Conservation (phyloP, 35 echinoderm and acorn worm species). For the Heliocidaris tuberculata region DNA sequence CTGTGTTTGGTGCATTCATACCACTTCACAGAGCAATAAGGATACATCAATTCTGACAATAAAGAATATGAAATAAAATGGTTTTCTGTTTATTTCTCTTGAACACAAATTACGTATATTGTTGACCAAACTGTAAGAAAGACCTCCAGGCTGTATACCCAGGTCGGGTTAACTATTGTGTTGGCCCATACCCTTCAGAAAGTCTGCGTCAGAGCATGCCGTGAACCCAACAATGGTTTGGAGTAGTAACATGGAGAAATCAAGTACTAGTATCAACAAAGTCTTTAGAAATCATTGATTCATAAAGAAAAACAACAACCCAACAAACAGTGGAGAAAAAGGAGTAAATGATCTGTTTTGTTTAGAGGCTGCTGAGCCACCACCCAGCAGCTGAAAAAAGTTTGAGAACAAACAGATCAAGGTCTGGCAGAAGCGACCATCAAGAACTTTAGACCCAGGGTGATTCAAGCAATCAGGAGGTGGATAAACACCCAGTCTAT, state of each 20-base stretch:
- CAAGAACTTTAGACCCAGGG: not conserved
- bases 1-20: not conserved
- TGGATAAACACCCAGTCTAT: not conserved
- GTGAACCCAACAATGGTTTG: not conserved
- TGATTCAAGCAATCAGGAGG: too few relatives aligned
- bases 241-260: not conserved
- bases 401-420: not conserved
- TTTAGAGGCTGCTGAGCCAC: not conserved
- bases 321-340: not conserved
- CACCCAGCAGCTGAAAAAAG: not conserved
- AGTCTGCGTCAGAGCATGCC: not conserved
- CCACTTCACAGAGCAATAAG: not conserved
- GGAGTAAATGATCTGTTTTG: not conserved
- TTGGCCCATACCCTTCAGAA: not conserved
- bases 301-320: not conserved
- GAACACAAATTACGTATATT: not conserved
- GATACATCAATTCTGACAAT: not conserved
- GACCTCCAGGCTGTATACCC: not conserved
- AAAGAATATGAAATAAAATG: not conserved
- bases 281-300: not conserved
- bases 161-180: not conserved
- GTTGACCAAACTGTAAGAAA: not conserved
- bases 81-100: not conserved
- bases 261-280: not conserved
- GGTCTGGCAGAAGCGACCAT: not conserved